These are phyloP conservation scores for Solenopsis invicta DNA, from an alignment of 1,140 invertebrate species.

Conservation along the genomic window DNA sequence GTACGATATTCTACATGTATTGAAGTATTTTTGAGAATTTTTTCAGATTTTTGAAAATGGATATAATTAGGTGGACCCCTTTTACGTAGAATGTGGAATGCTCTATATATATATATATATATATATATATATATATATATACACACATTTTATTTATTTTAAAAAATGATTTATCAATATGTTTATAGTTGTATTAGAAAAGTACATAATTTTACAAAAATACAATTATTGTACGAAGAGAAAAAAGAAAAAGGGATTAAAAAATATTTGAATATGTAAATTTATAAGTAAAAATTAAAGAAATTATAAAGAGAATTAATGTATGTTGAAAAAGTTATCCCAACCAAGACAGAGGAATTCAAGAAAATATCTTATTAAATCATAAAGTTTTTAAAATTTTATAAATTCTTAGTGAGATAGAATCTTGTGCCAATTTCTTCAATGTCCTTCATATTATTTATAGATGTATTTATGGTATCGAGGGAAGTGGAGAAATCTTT, in stretches of 20 bases:
- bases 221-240: neutral
- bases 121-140: no score
- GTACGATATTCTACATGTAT: no score
- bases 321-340: neutral
- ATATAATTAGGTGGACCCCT: no score
- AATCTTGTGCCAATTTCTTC: neutral
- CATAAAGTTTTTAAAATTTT: neutral
- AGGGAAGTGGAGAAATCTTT: conserved; percentile 95
- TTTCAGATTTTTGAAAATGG: no score
- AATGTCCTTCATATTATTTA: conserved; percentile 68
- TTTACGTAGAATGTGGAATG: no score
- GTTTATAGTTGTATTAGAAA: no score
- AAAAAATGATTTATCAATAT: neutral
- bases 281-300: neutral
- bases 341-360: neutral
- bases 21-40: no score
- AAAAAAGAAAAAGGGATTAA: neutral
- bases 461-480: conserved; percentile 95
- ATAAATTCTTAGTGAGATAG: neutral
- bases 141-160: neutral
- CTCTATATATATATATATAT: no score
- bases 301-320: neutral
- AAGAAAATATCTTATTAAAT: neutral
- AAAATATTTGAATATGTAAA: neutral
- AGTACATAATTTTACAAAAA: neutral